Conservation (phyloP, 1,140 invertebrate genomes). For the Tribolium madens region DNA sequence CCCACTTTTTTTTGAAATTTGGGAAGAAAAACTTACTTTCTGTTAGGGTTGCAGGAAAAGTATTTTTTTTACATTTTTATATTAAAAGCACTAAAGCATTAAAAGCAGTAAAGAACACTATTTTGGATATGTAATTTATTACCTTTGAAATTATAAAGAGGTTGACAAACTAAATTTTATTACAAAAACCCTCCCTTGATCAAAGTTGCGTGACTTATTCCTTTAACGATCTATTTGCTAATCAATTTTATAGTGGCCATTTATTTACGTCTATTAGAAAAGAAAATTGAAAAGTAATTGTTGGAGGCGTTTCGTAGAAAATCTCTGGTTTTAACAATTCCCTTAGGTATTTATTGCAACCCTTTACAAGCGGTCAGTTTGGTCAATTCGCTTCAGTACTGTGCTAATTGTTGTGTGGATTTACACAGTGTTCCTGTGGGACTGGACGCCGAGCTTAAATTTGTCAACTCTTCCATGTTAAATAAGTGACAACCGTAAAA, state of each 20-base stretch:
- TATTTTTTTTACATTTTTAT: too few relatives aligned
- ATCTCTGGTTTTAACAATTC: neutral
- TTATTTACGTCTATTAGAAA: neutral
- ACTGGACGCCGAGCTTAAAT: constrained; percentile 46
- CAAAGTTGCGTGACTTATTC: neutral
- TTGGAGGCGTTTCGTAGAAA: neutral
- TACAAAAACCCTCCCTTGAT: neutral
- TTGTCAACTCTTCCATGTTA: constrained; percentile 51
- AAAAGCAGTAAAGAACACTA: too few relatives aligned
- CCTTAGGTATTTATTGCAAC: constrained; percentile 6
- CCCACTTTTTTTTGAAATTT: too few relatives aligned
- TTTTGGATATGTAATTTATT: neutral
- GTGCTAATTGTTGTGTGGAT: constrained; percentile 54
- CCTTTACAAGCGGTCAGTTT: constrained; percentile 43
- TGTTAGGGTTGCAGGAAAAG: too few relatives aligned
- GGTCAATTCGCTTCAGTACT: constrained; percentile 51
- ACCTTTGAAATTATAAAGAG: neutral
- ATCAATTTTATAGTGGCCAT: constrained; percentile 15
- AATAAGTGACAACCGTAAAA: constrained; percentile 17
- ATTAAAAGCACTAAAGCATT: too few relatives aligned
- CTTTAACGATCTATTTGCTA: constrained; percentile 21
- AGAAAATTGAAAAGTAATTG: neutral
- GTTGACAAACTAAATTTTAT: neutral
- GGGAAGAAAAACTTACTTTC: too few relatives aligned
- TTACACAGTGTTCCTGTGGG: constrained; percentile 39